Conservation (phyloP, 2,113 vertebrate species). For the Phyllostomus hastatus region DNA sequence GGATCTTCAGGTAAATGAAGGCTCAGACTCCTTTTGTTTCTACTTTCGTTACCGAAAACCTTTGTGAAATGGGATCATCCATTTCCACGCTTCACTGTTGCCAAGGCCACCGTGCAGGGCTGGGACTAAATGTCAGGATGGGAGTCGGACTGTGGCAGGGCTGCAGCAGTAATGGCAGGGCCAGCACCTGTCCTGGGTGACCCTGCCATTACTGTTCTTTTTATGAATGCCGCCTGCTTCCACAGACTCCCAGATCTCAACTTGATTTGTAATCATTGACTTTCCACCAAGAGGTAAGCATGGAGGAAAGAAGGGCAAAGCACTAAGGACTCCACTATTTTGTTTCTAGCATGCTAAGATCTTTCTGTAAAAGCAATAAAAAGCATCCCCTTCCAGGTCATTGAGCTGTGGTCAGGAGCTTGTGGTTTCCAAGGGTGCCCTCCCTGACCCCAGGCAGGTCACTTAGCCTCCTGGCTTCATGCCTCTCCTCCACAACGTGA, state of each 20-base stretch:
- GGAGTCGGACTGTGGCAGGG: neutral
- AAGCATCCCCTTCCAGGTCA: neutral
- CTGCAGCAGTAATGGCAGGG: too few species aligned
- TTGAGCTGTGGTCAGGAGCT: neutral
- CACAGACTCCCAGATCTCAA: neutral
- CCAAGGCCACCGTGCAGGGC: neutral
- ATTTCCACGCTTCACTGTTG: neutral
- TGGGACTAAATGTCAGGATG: neutral
- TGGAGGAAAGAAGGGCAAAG: neutral
- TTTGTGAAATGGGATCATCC: neutral
- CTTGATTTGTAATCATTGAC: neutral
- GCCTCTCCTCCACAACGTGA: neutral
- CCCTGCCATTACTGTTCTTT: neutral
- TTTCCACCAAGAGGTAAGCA: neutral
- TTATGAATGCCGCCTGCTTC: neutral
- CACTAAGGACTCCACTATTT: neutral
- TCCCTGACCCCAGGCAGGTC: neutral
- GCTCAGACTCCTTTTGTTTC: neutral
- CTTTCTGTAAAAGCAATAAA: neutral
- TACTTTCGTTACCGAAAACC: neutral
- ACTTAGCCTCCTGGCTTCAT: neutral
- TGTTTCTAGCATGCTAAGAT: neutral
- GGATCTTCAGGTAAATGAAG: neutral
- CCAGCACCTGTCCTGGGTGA: neutral
- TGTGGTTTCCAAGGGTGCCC: neutral